phyloP scores from a whole-genome alignment of 2,797 vertebrate genomes.

The Hypotaenidia philippensis region DNA sequence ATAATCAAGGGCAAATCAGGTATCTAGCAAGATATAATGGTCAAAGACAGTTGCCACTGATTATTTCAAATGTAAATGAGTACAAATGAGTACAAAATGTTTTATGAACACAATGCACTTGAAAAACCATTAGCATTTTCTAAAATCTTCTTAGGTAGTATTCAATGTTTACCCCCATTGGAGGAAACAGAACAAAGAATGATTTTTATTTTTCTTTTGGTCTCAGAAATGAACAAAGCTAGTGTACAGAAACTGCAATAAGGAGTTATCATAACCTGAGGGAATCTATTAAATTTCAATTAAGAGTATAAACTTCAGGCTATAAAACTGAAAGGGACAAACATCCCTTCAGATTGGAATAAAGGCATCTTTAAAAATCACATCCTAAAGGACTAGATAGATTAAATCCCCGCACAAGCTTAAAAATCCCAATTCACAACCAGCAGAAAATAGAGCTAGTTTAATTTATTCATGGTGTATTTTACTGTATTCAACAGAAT shows the following conservation, averaged over 20 bases:
- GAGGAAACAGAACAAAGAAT: not conserved
- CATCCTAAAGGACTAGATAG: constrained; percentile 65
- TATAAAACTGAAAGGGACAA: constrained; percentile 68
- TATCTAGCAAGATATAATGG: not conserved
- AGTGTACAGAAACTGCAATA: constrained; percentile 7
- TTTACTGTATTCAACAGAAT: constrained; percentile 51
- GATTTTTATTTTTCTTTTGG: not conserved
- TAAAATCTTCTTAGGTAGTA: not conserved
- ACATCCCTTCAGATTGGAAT: constrained; percentile 37
- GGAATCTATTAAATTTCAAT: constrained; percentile 68
- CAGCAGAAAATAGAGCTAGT: constrained; percentile 56
- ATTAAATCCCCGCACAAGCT: constrained; percentile 68
- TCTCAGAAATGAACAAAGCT: constrained; percentile 33
- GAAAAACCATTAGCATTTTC: not conserved
- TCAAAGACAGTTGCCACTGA: not conserved
- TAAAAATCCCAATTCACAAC: constrained; percentile 64
- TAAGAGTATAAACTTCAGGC: constrained; percentile 75
- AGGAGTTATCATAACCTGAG: constrained; percentile 61
- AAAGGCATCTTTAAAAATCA: constrained; percentile 59
- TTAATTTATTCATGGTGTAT: constrained; percentile 61
- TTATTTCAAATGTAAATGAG: not conserved
- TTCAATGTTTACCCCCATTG: not conserved
- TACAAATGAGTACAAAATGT: not conserved
- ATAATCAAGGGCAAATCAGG: not conserved
- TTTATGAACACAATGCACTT: not conserved